Base-by-base conservation (phyloP, 2,113 vertebrate species). In the Entomyzon cyanotis region DNA sequence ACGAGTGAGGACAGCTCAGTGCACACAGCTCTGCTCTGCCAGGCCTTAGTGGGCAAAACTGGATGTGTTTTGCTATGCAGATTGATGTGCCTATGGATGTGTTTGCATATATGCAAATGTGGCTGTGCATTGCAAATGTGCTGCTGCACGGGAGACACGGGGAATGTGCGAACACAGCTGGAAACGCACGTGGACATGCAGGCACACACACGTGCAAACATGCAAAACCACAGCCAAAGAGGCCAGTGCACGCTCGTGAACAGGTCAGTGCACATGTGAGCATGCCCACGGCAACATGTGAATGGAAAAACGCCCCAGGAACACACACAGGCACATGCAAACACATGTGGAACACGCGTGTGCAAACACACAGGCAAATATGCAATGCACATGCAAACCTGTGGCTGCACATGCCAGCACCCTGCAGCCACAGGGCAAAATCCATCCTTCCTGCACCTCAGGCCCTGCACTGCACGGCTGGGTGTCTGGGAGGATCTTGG, bases 81-180 rank as follows among this genome's bases (percentile, higher is more conserved):
- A 24, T 41, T 44, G 5, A 0, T 9, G 24, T 4, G 74, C 10
- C 5, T 0, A 0, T 0, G 9, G 3, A 2, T 1, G 25, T 3
- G 1, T 42, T 69, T 42, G 68, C 64, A 77, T 22, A 18, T 5
- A 10, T 30, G 80, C 35, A 41, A 75, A 83, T 24, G 2, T 0
- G 8, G 0, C 2, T 0, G 30, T 0, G 55, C 13, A 2, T 0
- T 1, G 55, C 74, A 16, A 33, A n/a, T 0, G 55, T 7, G 63
- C 55, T 5, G 8, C 2, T 4, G 37, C 47, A 7, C 3, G 2
- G 55, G 41, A 10, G 4, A 2, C 25, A 1, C 0, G 0, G 53
- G 62, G 28, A 15, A 23, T 0, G 64, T 3, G 47, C 16, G 3
- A 12, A 15, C 1, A 1, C 0, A 59, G 33, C 77, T 81, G 86